phyloP scores from a whole-genome alignment of 2,888 invertebrate species.

The Cordilura impudica region DNA sequence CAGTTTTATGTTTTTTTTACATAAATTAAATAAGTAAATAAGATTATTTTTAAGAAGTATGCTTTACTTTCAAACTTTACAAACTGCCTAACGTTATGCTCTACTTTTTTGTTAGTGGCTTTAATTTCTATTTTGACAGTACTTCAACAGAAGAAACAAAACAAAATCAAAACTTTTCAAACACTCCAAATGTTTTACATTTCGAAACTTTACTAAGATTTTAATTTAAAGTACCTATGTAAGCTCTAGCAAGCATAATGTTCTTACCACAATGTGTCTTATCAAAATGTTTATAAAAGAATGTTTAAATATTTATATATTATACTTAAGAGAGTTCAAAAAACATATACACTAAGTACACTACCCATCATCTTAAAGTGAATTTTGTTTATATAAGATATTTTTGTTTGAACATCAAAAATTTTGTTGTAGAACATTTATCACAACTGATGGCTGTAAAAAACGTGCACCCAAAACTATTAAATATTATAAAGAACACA shows the following conservation, averaged over 20 bases:
- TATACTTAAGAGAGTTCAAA: neutral
- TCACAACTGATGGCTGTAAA: neutral
- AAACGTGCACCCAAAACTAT: neutral
- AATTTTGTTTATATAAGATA: neutral
- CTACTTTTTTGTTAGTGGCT: neutral
- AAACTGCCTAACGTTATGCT: too few relatives aligned
- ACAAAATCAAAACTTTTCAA: neutral
- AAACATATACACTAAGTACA: neutral
- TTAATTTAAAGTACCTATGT: conserved; percentile 28
- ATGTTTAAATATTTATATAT: neutral
- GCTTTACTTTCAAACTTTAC: neutral
- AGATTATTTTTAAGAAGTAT: too few relatives aligned
- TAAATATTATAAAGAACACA: neutral
- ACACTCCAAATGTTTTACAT: neutral
- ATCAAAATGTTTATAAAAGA: neutral
- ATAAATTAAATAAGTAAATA: too few relatives aligned
- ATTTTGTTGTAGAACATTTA: neutral
- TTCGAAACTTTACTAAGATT: conserved; percentile 34
- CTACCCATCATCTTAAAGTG: neutral
- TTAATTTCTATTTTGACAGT: neutral
- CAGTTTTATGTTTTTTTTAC: too few relatives aligned
- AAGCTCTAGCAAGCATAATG: neutral
- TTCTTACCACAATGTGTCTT: neutral
- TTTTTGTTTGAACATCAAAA: neutral
- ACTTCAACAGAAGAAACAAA: neutral